These are phyloP conservation scores for Caenorhabditis sp. DNA, from an alignment of 2,888 invertebrate species.

Conservation along the genomic window DNA sequence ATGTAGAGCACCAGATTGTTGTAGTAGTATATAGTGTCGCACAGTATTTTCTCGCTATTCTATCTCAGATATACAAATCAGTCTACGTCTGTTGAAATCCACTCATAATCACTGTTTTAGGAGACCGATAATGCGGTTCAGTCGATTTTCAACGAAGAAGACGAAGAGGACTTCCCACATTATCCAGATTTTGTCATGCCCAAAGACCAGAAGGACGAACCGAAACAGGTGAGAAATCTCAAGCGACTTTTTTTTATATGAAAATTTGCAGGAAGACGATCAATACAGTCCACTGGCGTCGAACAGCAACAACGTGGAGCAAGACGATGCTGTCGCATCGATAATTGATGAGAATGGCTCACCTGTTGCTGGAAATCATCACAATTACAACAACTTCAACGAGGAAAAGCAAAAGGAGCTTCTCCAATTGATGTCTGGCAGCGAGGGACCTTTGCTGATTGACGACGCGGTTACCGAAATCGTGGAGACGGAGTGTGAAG, in stretches of 20 bases:
- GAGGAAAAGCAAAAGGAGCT: background rate
- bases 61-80: too few species aligned
- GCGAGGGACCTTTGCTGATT: background rate
- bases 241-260: too few species aligned
- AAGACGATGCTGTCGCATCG: background rate
- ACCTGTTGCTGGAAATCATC: background rate
- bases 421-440: background rate
- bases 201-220: conserved; percentile 25
- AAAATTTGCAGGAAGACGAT: background rate
- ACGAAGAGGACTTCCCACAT: conserved; percentile 54
- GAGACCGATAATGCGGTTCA: conserved; percentile 64
- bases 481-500: background rate
- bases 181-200: conserved; percentile 61
- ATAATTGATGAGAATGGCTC: background rate
- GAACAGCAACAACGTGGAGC: background rate
- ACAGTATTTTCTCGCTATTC: too few species aligned
- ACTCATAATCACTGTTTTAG: too few species aligned
- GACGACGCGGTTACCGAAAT: background rate
- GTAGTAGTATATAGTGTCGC: conserved; percentile 18
- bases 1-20: conserved; percentile 26
- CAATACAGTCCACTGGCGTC: background rate
- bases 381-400: background rate
- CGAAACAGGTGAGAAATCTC: too few species aligned
- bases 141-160: conserved; percentile 70
- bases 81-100: too few species aligned